Percentiles rank a stretch among this genome's conserved stretches.
Conservation (phyloP, 2,888 invertebrate genomes). For the Hirtodrosophila histrioides region DNA sequence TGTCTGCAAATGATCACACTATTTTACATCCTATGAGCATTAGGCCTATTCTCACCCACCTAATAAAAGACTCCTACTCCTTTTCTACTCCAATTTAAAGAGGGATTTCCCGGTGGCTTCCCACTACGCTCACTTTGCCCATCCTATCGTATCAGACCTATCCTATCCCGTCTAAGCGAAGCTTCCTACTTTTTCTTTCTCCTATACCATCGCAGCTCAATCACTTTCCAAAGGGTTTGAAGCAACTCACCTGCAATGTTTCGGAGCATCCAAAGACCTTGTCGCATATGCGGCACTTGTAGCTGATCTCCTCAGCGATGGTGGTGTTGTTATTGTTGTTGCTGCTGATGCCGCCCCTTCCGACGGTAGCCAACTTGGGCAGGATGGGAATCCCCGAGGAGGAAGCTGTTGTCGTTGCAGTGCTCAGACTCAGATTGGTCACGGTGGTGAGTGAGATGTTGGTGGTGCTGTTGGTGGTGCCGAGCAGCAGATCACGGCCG, state of each 20-base stretch:
- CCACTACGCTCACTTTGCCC: too few species aligned
- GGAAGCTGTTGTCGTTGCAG: slow-evolving; percentile 23
- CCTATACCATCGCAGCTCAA: neutral
- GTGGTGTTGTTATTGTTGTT: slow-evolving; percentile 20
- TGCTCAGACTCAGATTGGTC: slow-evolving; percentile 71
- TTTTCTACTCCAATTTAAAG: too few species aligned
- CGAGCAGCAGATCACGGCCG: slow-evolving; percentile 35
- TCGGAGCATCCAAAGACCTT: slow-evolving; percentile 84
- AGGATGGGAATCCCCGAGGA: neutral
- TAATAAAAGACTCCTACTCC: too few species aligned
- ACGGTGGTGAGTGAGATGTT: slow-evolving; percentile 74
- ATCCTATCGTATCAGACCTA: too few species aligned
- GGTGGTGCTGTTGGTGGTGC: slow-evolving; percentile 25
- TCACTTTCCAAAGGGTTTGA: neutral
- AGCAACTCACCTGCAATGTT: slow-evolving; percentile 82
- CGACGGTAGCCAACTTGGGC: slow-evolving; percentile 26
- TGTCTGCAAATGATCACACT: too few species aligned
- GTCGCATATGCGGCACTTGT: slow-evolving; percentile 83
- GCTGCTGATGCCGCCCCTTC: slow-evolving; percentile 16
- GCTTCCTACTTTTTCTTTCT: too few species aligned
- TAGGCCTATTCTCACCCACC: too few species aligned
- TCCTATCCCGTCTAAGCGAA: too few species aligned
- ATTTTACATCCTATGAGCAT: too few species aligned
- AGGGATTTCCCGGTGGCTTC: too few species aligned
- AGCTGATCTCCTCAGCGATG: slow-evolving; percentile 81